Conservation (phyloP, 2,113 vertebrate genomes). For the Takifugu bimaculatus region DNA sequence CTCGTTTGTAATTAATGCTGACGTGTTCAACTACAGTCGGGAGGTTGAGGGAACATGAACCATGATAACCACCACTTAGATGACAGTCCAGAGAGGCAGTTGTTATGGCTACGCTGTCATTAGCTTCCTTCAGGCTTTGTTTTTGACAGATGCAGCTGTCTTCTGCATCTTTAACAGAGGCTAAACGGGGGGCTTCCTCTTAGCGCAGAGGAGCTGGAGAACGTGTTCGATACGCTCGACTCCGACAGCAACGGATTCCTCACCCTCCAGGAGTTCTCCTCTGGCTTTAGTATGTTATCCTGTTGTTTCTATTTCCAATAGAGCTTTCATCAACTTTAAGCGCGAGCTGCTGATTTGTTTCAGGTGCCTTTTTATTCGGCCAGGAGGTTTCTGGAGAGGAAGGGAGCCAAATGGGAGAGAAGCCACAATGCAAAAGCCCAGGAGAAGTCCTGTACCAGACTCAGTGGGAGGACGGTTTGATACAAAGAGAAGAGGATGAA, state of each 20-base stretch:
- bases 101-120: constrained; percentile 32
- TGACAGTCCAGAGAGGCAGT: constrained; percentile 9
- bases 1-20: no score
- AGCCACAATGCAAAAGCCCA: constrained; percentile 17
- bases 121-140: constrained; percentile 25
- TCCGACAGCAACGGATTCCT: constrained; percentile 86
- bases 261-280: constrained; percentile 85
- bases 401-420: constrained; percentile 27
- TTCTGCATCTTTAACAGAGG: constrained; percentile 58
- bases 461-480: constrained; percentile 54
- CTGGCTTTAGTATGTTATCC: constrained; percentile 84
- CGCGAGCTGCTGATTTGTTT: constrained; percentile 13
- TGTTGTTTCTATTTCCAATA: neutral
- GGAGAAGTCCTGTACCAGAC: constrained; percentile 71
- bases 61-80: neutral
- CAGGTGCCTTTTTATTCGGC: constrained; percentile 83
- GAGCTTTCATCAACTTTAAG: neutral
- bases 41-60: no score
- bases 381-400: constrained; percentile 48
- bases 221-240: constrained; percentile 87
- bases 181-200: constrained; percentile 80
- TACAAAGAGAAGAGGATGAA: constrained; percentile 60
- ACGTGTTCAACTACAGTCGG: no score
- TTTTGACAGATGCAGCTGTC: constrained; percentile 30
- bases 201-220: constrained; percentile 85